These are phyloP conservation scores for Nyctereutes procyonoides DNA, from an alignment of 2,113 vertebrate genomes.

Conservation along the genomic window DNA sequence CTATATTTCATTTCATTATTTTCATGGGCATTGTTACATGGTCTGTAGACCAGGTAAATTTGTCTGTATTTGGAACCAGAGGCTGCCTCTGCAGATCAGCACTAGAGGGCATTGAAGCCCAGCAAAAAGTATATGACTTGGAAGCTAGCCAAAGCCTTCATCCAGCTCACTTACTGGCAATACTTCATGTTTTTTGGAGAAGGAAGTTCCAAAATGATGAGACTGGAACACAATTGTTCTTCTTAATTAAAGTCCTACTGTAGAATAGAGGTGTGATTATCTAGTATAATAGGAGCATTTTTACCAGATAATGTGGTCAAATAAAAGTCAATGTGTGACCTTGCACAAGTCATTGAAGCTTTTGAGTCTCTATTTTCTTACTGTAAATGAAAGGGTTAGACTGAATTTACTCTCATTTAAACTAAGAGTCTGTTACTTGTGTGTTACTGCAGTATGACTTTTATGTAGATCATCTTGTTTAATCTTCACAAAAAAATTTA, in stretches of 20 bases:
- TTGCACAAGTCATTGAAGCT: not conserved
- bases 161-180: not conserved
- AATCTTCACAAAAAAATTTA: constrained; percentile 38
- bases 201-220: constrained; percentile 29
- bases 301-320: constrained; percentile 10
- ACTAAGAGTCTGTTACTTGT: not conserved
- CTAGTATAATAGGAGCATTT: not conserved
- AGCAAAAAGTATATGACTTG: not conserved
- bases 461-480: constrained; percentile 25
- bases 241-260: constrained; percentile 34
- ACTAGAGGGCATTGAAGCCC: constrained; percentile 54
- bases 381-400: not conserved
- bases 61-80: not conserved
- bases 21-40: not conserved
- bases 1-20: not conserved
- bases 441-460: not conserved
- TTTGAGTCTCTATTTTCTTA: not conserved
- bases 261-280: constrained; percentile 10
- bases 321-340: not conserved
- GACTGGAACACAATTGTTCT: not conserved
- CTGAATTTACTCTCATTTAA: constrained; percentile 1
- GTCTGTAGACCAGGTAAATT: not conserved
- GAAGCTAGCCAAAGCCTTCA: not conserved
- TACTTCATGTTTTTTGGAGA: constrained; percentile 14
- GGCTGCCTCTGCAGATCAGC: constrained; percentile 38